Base-by-base conservation (phyloP, 2,113 vertebrate genomes). In the Strix uralensis region DNA sequence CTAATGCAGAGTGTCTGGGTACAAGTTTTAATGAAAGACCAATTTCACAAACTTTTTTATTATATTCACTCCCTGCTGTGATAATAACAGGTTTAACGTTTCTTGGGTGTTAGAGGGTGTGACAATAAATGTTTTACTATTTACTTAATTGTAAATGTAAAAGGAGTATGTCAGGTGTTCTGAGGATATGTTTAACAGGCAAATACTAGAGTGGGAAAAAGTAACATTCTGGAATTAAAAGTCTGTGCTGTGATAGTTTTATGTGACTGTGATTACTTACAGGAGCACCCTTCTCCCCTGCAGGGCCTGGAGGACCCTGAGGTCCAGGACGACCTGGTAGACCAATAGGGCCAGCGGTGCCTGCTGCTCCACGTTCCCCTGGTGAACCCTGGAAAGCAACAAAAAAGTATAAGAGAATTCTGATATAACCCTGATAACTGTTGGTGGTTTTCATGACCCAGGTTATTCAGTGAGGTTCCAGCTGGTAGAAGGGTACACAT, bases 231-330 rank as follows among this genome's bases (percentile, higher is more conserved):
- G 86, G 57, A 89, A 69, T 58, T 51, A 55, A 38, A 67, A 61
- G 52, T 44, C 44, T 91, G 78, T 74, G 84, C 59, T 49, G 44
- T 59, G 62, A 7, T 2, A 36, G 40, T 11, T 67, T 51, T 38
- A 10, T 47, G 16, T 27, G 69, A 32, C n/a, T 30, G 44, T 15
- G 73, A 51, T 74, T 93, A 99, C 99, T 99, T 96, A 99, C 99
- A 7, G 99, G 99, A 91, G 98, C 99, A 25, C 99, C 99, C 88
- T 99, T 99, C 97, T 99, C 99, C 81, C 99, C 99, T 65, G 99
- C 99, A 0, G 99, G 99, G 36, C 99, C 99, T 1, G 99, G 99
- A 6, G 99, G 99, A 22, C 99, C 99, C 94, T 99, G 99, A 17
- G 99, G 99, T 29, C 99, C 99, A 7, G 98, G 99, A 29, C 99